Conservation (phyloP, 1,140 invertebrate genomes). For the Aradophagus sp. region DNA sequence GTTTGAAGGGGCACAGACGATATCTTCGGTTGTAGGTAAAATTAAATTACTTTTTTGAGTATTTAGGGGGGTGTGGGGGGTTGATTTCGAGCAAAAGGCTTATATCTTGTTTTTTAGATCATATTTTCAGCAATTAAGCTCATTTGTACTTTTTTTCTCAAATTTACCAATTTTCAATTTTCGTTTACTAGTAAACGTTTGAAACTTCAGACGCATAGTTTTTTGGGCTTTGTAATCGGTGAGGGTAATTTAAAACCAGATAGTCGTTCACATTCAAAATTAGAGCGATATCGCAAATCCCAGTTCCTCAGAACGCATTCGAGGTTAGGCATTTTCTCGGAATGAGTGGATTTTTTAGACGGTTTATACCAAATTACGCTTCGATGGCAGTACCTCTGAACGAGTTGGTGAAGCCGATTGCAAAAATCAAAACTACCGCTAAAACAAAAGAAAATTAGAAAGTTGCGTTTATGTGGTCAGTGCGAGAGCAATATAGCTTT, state of each 20-base stretch:
- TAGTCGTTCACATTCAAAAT: slow-evolving; percentile 56
- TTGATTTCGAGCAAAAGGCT: too few species aligned
- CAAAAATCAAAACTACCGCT: slow-evolving; percentile 4
- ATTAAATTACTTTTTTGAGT: too few species aligned
- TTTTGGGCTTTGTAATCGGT: slow-evolving; percentile 60
- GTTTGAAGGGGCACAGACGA: too few species aligned
- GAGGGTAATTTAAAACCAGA: slow-evolving; percentile 58
- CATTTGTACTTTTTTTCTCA: too few species aligned
- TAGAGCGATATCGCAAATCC: slow-evolving; percentile 56
- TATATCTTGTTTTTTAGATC: too few species aligned
- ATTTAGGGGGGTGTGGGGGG: too few species aligned
- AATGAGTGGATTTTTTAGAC: slow-evolving; percentile 62
- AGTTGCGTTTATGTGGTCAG: slow-evolving; percentile 15
- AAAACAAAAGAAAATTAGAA: not conserved
- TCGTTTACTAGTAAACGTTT: too few species aligned
- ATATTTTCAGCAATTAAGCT: too few species aligned
- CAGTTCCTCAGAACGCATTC: slow-evolving; percentile 59
- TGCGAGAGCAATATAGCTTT: slow-evolving; percentile 1
- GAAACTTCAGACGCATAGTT: too few species aligned
- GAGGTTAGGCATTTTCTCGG: slow-evolving; percentile 63
- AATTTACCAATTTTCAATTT: too few species aligned
- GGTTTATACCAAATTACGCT: slow-evolving; percentile 58
- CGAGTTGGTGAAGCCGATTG: slow-evolving; percentile 29
- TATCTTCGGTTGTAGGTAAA: too few species aligned
- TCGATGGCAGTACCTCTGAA: slow-evolving; percentile 51